phyloP scores from a whole-genome alignment of 2,888 invertebrate species.

The Antheraea yamamai region DNA sequence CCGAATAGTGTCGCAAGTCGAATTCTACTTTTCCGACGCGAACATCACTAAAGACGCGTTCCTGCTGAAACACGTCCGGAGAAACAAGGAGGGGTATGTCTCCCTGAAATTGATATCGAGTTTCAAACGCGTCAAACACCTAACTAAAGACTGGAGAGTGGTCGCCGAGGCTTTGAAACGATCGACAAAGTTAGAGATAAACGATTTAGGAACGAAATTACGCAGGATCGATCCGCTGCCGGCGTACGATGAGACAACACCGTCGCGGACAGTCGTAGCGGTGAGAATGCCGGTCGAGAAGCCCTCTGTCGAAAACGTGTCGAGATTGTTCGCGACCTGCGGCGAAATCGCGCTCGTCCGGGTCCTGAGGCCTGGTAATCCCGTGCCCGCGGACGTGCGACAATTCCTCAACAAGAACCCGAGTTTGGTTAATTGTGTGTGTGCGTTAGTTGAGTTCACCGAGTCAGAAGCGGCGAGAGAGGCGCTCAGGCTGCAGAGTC shows the following conservation, averaged over 20 bases:
- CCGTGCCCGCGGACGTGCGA: conserved; percentile 94
- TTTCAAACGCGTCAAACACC: conserved; percentile 96
- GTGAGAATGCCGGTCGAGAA: conserved; percentile 92
- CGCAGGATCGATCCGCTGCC: conserved; percentile 92
- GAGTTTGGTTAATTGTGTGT: conserved; percentile 91
- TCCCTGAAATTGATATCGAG: conserved; percentile 96
- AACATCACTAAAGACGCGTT: conserved; percentile 98
- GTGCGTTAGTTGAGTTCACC: conserved; percentile 95
- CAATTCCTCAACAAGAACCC: conserved; percentile 96
- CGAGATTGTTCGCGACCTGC: conserved; percentile 92
- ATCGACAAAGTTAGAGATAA: conserved; percentile 92
- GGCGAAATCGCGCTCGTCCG: conserved; percentile 95
- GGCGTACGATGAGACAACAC: conserved; percentile 94
- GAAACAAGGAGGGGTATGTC: conserved; percentile 97
- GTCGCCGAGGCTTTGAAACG: conserved; percentile 92
- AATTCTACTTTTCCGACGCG: conserved; percentile 97
- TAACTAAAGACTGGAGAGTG: conserved; percentile 96
- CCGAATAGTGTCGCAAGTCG: conserved; percentile 93
- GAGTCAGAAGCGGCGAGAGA: conserved; percentile 92
- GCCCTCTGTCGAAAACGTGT: conserved; percentile 94
- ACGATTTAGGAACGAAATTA: conserved; percentile 94
- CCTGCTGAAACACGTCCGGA: conserved; percentile 94
- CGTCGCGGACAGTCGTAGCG: conserved; percentile 94
- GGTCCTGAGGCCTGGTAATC: conserved; percentile 93
- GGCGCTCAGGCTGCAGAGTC: conserved; percentile 86